phyloP scores from a whole-genome alignment of 2,888 invertebrate genomes.

The Suillia variegata region DNA sequence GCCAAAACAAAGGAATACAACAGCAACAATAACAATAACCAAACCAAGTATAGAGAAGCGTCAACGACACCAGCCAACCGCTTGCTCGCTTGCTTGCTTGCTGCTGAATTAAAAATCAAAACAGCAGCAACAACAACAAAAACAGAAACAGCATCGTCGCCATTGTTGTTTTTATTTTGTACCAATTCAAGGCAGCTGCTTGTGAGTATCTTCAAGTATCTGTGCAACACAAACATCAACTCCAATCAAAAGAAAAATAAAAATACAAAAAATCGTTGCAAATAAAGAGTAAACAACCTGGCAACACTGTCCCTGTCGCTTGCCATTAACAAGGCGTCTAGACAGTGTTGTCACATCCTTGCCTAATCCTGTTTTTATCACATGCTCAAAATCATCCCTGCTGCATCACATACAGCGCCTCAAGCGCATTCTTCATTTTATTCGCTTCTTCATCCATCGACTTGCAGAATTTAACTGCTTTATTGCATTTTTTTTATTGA shows the following conservation, averaged over 20 bases:
- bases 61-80: neutral
- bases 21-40: neutral
- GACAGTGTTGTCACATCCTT: conserved; percentile 42
- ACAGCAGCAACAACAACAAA: neutral
- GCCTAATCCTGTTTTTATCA: conserved; percentile 40
- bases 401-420: neutral
- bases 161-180: neutral
- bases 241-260: neutral
- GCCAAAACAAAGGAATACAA: neutral
- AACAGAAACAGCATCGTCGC: conserved; percentile 1
- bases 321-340: conserved; percentile 42
- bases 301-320: neutral
- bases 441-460: neutral
- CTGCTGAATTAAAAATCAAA: neutral
- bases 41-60: too few species aligned
- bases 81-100: neutral
- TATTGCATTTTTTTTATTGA: too few species aligned
- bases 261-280: neutral
- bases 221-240: neutral
- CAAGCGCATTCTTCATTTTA: neutral
- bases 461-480: too few species aligned
- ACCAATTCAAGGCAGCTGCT: too few species aligned
- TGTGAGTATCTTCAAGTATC: neutral
- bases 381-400: conserved; percentile 23
- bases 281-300: too few species aligned